phyloP scores from a whole-genome alignment of 2,797 vertebrate species.

The Lagorchestes hirsutus region DNA sequence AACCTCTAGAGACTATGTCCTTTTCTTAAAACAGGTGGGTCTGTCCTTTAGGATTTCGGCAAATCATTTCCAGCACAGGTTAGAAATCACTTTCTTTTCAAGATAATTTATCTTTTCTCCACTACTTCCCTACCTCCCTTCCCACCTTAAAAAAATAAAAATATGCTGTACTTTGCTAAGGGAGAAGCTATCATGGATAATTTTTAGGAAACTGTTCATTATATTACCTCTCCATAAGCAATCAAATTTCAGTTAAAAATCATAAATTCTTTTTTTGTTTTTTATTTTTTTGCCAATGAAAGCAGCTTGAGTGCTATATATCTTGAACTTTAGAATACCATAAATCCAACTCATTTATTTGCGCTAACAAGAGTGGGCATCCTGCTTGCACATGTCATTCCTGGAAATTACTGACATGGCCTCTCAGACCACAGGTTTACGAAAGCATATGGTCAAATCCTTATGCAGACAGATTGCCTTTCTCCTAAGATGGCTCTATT shows the following conservation, averaged over 20 bases:
- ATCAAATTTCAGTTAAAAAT: slow-evolving; percentile 62
- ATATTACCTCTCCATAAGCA: not conserved
- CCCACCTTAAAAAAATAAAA: not conserved
- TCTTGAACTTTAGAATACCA: slow-evolving; percentile 69
- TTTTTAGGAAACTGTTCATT: not conserved
- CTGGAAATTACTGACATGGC: slow-evolving; percentile 81
- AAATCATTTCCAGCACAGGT: not conserved
- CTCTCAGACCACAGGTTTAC: slow-evolving; percentile 80
- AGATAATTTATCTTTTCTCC: not conserved
- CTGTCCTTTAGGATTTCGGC: fast-evolving
- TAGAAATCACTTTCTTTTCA: not conserved
- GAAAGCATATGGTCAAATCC: slow-evolving; percentile 80
- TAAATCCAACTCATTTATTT: slow-evolving; percentile 77
- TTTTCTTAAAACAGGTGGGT: fast-evolving
- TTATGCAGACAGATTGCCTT: slow-evolving; percentile 73
- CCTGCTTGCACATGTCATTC: slow-evolving; percentile 73
- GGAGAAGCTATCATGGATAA: not conserved
- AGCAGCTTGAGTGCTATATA: slow-evolving; percentile 54
- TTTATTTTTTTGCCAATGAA: slow-evolving; percentile 59
- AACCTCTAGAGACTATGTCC: fast-evolving
- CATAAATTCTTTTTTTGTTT: slow-evolving; percentile 66
- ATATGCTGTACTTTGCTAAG: not conserved
- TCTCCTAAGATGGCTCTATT: slow-evolving; percentile 77
- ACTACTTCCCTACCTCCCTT: not conserved
- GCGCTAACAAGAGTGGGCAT: slow-evolving; percentile 64